These are phyloP conservation scores for Mycteria americana DNA, from an alignment of 2,797 vertebrate genomes.

Conservation along the genomic window DNA sequence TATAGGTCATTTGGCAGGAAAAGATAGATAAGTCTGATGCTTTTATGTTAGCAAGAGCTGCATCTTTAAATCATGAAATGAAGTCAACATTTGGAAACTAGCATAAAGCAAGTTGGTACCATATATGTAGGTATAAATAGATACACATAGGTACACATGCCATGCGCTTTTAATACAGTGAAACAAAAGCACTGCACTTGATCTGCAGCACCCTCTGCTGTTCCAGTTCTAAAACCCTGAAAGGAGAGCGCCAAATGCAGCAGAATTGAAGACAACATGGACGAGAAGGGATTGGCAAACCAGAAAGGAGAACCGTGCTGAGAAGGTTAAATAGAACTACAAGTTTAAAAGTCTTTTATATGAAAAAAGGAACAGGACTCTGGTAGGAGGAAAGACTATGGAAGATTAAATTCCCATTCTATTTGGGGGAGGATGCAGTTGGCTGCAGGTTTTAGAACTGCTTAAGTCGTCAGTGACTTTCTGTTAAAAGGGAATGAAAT, in stretches of 20 bases:
- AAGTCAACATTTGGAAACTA: neutral
- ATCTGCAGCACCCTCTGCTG: conserved; percentile 29
- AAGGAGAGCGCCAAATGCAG: neutral
- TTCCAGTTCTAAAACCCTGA: neutral
- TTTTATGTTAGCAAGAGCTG: neutral
- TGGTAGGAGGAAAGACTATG: neutral
- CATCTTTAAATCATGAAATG: neutral
- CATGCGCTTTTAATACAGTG: fast-evolving
- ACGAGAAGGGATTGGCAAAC: neutral
- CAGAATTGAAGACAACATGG: neutral
- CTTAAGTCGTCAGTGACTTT: neutral
- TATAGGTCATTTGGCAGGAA: neutral
- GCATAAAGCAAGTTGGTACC: neutral
- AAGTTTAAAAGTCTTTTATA: neutral
- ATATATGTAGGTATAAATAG: neutral
- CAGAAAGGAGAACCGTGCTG: neutral
- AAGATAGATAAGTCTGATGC: neutral
- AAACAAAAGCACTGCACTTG: neutral
- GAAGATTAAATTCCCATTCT: neutral
- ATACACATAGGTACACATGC: neutral
- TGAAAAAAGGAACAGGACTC: neutral
- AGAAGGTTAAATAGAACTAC: neutral
- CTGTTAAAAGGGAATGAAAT: neutral
- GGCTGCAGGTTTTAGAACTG: neutral
- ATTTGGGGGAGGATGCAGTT: neutral